Conservation (phyloP, 1,140 invertebrate genomes). For the Caenorhabditis tropicalis region DNA sequence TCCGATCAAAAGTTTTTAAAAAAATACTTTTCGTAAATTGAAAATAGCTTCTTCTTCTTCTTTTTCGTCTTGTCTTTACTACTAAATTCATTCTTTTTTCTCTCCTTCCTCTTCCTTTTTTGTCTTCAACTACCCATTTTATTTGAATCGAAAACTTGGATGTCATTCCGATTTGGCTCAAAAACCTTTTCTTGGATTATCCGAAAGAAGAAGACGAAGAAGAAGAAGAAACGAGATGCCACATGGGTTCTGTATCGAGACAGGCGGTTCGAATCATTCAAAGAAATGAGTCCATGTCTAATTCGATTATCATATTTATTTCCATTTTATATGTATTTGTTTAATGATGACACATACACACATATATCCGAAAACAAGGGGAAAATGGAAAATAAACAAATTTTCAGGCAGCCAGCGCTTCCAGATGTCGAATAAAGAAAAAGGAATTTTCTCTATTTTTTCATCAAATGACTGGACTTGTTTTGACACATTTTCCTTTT, state of each 20-base stretch:
- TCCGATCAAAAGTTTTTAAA: background rate
- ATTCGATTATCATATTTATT: slow-evolving; percentile 13
- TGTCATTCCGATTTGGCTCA: slow-evolving; percentile 37
- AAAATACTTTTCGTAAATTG: background rate
- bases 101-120: background rate
- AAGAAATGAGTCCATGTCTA: background rate
- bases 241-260: slow-evolving; percentile 22
- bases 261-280: background rate
- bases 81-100: background rate
- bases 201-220: background rate
- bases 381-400: slow-evolving; percentile 10
- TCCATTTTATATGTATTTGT: background rate
- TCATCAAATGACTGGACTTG: slow-evolving; percentile 35
- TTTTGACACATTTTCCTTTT: slow-evolving; percentile 26
- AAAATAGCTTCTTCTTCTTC: background rate
- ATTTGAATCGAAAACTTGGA: background rate
- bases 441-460: background rate
- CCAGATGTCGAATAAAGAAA: slow-evolving; percentile 11
- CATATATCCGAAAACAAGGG: background rate
- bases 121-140: background rate
- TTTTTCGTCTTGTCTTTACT: background rate
- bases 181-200: background rate
- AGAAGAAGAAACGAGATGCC: too few relatives aligned
- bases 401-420: slow-evolving; percentile 17
- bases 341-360: slow-evolving; percentile 16